A percentile compares a stretch with the other conserved stretches of the same genome.
These are phyloP conservation scores for Brachyhypopomus gauderio DNA, from an alignment of 2,113 vertebrate genomes.

Conservation along the genomic window DNA sequence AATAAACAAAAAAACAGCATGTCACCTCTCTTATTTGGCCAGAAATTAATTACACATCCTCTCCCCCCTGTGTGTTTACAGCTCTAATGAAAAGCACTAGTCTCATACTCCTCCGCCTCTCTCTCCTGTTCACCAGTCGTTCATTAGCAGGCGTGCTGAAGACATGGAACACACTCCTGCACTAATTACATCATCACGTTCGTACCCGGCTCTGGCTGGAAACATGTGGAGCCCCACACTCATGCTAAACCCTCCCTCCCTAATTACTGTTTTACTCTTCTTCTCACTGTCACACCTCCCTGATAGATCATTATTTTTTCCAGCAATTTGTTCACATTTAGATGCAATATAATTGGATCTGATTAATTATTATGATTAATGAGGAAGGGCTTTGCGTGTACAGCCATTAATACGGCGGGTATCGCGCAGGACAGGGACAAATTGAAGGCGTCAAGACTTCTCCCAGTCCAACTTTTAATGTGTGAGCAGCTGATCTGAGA, in stretches of 20 bases:
- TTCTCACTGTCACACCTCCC: slow-evolving; percentile 90
- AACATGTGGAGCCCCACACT: slow-evolving; percentile 78
- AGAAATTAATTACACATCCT: slow-evolving; percentile 52
- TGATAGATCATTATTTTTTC: slow-evolving; percentile 99
- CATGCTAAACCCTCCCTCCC: slow-evolving; percentile 84
- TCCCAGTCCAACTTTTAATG: slow-evolving; percentile 67
- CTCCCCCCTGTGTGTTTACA: not conserved
- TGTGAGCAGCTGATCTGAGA: slow-evolving; percentile 70
- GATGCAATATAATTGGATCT: slow-evolving; percentile 99
- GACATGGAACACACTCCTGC: slow-evolving; percentile 79
- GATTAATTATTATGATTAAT: slow-evolving; percentile 99
- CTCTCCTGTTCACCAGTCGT: slow-evolving; percentile 62
- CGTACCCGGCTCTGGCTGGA: slow-evolving; percentile 84
- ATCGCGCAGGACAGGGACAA: slow-evolving; percentile 87
- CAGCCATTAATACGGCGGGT: slow-evolving; percentile 90
- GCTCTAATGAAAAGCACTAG: slow-evolving; percentile 25
- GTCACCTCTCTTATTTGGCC: slow-evolving; percentile 44
- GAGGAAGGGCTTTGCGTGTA: slow-evolving; percentile 86
- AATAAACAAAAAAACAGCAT: slow-evolving; percentile 50
- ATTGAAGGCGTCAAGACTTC: slow-evolving; percentile 82
- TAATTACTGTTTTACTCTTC: slow-evolving; percentile 99
- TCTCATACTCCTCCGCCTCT: slow-evolving; percentile 21
- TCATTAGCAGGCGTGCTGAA: slow-evolving; percentile 82
- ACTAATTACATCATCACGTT: slow-evolving; percentile 95
- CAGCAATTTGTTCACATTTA: slow-evolving; percentile 99